Evolutionary conservation across 1,140 invertebrate genomes (phyloP), one percentile per base, ranked within the genome.

Genomic region (Drosophila rhopaloa): DNA sequence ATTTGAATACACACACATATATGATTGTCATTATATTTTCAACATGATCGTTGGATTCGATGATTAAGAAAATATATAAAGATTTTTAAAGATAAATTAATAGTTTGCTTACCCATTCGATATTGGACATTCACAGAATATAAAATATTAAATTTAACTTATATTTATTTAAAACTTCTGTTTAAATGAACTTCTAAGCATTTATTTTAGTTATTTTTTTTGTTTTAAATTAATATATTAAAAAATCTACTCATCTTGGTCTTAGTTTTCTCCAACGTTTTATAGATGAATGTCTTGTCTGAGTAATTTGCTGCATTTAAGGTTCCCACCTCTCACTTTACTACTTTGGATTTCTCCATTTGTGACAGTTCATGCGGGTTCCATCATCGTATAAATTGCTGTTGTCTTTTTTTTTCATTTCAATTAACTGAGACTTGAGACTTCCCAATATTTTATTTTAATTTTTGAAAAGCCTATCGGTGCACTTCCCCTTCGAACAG

Each of bases 301-400:
- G 61, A 11, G 40, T 63, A 63, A 60, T 60, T 65, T 61, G 16
- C 40, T n/a, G 40, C 56, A 38, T 62, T 65, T 65, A 29, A 47
- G 56, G 11, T 65, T 38, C 62, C 62, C 32, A 65, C 62, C 56
- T 65, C 56, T 60, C 32, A 60, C 19, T 59, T 43, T 29, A 27
- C 29, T 38, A 44, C 43, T 48, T 61, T 43, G 27, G n/a, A 43
- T 68, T 66, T 68, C 65, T 68, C 46, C 59, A 13, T 14, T 68
- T 51, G 60, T 43, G 65, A 68, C 65, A 68, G 38, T 65, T 53
- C 65, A 68, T 68, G 65, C 60, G 60, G 65, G 65, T 38, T 68
- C 58, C 63, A 67, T 63, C 58, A 35, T 66, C 58, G 16, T 35
- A 24, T 37, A 60, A 43, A 35, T 47, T 60, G 55, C 40, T 29